Base-by-base conservation (phyloP, 2,888 invertebrate genomes). In the Amiota minor region DNA sequence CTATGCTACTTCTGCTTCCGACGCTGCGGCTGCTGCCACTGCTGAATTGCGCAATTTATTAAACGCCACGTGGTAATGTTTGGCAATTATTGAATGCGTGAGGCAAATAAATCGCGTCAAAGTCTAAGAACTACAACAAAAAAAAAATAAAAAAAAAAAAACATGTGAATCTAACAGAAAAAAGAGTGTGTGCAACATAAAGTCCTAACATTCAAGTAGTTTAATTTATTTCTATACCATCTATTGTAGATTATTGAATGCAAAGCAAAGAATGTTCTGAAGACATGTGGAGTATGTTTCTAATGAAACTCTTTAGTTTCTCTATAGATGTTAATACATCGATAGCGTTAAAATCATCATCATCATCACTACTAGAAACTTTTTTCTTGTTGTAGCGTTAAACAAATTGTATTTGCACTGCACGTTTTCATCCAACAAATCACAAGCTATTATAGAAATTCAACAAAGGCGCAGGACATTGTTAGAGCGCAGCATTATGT, bases 401-500 rank as follows among this genome's bases (percentile, higher is more conserved):
- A 80, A 82, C 85, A 83, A 85, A 83, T 83, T 83, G 85, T 84
- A 83, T 78, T 85, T 83, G 84, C 78, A 76, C 76, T 77, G 85
- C 83, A 83, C 83, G 83, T 83, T 81, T 78, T 81, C 73, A 81
- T 81, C 82, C 79, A 83, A 83, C 83, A 83, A 83, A 83, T 83
- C 83, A 83, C 83, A 85, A 80, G 83, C 85, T 85, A 83, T 83
- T 83, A 83, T 83, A 83, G 83, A 83, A 83, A 85, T 83, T 84
- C 84, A 84, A 85, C 84, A 76, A 72, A 18, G 47, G 72, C 67
- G 45, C 71, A 62, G 62, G 47, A 65, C 56, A 56, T 12, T 10
- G 14, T 46, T n/a, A n/a, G 18, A 72, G n/a, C 12, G 71, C 50
- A 47, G 10, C 9, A 70, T 11, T 55, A 55, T 53, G 12, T 35